Percentiles rank a stretch among this genome's conserved stretches.
These are phyloP conservation scores for Pristionchus maxplancki DNA, from an alignment of 2,888 invertebrate genomes.

Conservation along the genomic window DNA sequence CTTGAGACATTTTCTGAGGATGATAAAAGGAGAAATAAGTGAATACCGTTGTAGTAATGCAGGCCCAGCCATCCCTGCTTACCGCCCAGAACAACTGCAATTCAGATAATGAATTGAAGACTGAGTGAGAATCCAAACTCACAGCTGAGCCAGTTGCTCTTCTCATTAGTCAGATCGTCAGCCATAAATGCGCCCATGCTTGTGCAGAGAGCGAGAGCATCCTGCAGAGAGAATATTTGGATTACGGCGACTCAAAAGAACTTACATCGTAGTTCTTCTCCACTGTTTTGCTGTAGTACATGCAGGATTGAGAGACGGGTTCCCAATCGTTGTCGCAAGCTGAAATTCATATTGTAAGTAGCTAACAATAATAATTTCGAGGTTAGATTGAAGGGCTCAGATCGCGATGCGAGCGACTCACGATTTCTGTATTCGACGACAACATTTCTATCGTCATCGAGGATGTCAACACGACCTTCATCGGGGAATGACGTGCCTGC, in stretches of 20 bases:
- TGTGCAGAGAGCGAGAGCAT: constrained; percentile 62
- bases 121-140: not conserved
- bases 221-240: not conserved
- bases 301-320: constrained; percentile 61
- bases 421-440: constrained; percentile 37
- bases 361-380: too few relatives aligned
- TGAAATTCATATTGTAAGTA: not conserved
- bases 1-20: not conserved
- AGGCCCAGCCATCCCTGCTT: constrained; percentile 33
- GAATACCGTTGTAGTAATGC: not conserved
- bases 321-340: constrained; percentile 66
- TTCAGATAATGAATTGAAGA: not conserved
- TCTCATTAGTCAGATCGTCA: constrained; percentile 63
- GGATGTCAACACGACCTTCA: not conserved
- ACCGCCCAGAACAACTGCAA: not conserved
- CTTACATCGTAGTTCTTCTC: not conserved
- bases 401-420: too few relatives aligned
- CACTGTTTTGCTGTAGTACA: constrained; percentile 52
- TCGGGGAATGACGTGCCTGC: not conserved
- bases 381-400: too few relatives aligned
- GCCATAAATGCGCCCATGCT: constrained; percentile 63
- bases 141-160: constrained; percentile 57
- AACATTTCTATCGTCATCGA: not conserved
- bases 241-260: too few relatives aligned
- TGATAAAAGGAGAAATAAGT: not conserved